Percentiles rank a stretch among this genome's conserved stretches.
These are phyloP conservation scores for Alloscopus bannaensis DNA, from an alignment of 2,888 invertebrate species.

Conservation along the genomic window DNA sequence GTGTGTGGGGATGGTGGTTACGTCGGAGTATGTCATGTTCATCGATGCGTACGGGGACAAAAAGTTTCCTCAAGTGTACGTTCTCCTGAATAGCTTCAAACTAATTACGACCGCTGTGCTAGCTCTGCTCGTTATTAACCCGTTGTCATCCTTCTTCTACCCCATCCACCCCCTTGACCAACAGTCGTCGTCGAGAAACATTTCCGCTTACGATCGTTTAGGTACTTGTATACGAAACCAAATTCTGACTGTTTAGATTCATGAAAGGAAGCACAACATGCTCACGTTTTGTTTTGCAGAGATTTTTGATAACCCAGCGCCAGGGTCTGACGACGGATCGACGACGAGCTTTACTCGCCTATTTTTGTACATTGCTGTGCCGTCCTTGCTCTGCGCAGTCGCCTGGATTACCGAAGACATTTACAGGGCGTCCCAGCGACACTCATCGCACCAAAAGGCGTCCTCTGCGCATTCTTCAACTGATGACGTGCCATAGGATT, in stretches of 20 bases:
- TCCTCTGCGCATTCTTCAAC: not conserved
- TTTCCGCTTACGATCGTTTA: conserved; percentile 52
- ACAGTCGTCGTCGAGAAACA: conserved; percentile 20
- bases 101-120: conserved; percentile 36
- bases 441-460: conserved; percentile 10
- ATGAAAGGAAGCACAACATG: not conserved
- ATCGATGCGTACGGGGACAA: conserved; percentile 67
- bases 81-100: conserved; percentile 61
- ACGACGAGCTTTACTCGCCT: conserved; percentile 6
- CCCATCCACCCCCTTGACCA: conserved; percentile 59
- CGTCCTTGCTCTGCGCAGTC: conserved; percentile 60
- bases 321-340: not conserved
- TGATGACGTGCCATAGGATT: conserved; percentile 15
- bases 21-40: conserved; percentile 68
- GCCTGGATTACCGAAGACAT: conserved; percentile 66
- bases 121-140: conserved; percentile 54
- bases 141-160: conserved; percentile 57
- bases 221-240: conserved; percentile 42
- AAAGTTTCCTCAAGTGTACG: conserved; percentile 63
- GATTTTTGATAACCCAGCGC: conserved; percentile 20
- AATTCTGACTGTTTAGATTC: not conserved
- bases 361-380: conserved; percentile 55
- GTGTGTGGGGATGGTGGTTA: conserved; percentile 57
- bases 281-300: not conserved
- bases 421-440: conserved; percentile 34